Evolutionary conservation across 2,797 vertebrate genomes (phyloP).

Genomic region (Poecilia velifera): DNA sequence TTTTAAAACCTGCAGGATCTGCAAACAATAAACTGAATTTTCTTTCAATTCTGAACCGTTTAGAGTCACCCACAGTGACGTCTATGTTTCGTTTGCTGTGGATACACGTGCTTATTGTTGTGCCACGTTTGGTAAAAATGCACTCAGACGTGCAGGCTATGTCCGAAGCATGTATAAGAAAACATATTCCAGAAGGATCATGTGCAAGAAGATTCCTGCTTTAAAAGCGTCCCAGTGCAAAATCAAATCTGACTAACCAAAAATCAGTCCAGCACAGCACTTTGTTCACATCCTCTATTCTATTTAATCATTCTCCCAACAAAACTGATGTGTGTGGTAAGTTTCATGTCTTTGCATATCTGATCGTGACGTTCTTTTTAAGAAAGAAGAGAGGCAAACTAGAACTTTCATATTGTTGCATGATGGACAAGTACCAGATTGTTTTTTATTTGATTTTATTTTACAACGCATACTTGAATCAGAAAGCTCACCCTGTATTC

Average conservation of each 20-base stretch:
- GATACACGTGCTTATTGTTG: background rate
- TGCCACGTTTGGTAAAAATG: background rate
- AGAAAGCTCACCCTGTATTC: constrained; percentile 43
- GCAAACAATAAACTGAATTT: background rate
- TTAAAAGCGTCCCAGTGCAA: background rate
- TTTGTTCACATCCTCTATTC: background rate
- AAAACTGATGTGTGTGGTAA: background rate
- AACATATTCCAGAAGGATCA: background rate
- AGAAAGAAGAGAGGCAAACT: background rate
- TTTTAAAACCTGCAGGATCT: background rate
- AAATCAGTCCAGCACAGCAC: background rate
- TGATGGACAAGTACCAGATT: background rate
- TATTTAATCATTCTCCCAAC: background rate
- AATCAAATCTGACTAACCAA: background rate
- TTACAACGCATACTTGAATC: background rate
- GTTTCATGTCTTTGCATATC: background rate
- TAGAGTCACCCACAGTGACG: too few relatives aligned
- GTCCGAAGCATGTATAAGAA: background rate
- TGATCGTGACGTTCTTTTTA: background rate
- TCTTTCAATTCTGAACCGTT: background rate
- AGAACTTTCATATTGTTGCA: background rate
- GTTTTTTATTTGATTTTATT: background rate
- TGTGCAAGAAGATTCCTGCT: background rate
- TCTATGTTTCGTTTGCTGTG: background rate
- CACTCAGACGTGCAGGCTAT: background rate